phyloP scores from a whole-genome alignment of 2,888 invertebrate species.

The Pycnomerus fuliginosus region DNA sequence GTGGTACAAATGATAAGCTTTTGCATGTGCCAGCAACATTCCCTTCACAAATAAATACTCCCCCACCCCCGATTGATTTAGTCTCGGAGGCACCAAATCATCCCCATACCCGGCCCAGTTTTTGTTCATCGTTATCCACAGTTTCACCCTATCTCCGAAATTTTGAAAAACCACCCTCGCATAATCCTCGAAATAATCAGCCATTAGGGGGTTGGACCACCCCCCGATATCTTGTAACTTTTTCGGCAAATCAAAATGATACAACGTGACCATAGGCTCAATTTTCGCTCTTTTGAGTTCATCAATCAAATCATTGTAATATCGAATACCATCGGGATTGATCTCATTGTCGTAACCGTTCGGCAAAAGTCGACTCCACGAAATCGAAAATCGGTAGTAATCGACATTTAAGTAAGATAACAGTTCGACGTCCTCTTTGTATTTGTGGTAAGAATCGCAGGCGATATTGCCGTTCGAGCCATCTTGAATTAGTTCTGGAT shows the following conservation, averaged over 20 bases:
- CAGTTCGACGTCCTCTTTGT: slow-evolving; percentile 65
- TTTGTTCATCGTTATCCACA: slow-evolving; percentile 72
- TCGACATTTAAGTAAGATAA: slow-evolving; percentile 63
- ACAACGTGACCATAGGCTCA: slow-evolving; percentile 62
- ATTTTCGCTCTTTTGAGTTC: slow-evolving; percentile 61
- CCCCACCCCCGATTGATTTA: slow-evolving; percentile 59
- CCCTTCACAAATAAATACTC: slow-evolving; percentile 66
- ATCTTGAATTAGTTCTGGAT: slow-evolving; percentile 58
- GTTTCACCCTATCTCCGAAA: slow-evolving; percentile 60
- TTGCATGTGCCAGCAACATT: slow-evolving; percentile 67
- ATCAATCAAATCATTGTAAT: slow-evolving; percentile 76
- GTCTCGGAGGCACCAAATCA: slow-evolving; percentile 55
- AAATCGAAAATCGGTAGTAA: slow-evolving; percentile 71
- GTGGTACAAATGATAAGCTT: slow-evolving; percentile 64
- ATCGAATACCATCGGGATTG: slow-evolving; percentile 69
- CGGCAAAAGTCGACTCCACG: slow-evolving; percentile 76
- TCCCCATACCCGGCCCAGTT: slow-evolving; percentile 57
- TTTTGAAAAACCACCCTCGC: slow-evolving; percentile 57
- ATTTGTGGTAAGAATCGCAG: slow-evolving; percentile 68
- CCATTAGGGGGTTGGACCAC: slow-evolving; percentile 63
- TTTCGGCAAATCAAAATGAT: slow-evolving; percentile 52
- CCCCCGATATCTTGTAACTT: slow-evolving; percentile 59
- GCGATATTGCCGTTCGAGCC: slow-evolving; percentile 65
- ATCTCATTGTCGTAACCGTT: slow-evolving; percentile 65
- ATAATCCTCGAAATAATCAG: slow-evolving; percentile 62